Base-by-base conservation (phyloP, 2,113 vertebrate genomes). In the Columbina picui region DNA sequence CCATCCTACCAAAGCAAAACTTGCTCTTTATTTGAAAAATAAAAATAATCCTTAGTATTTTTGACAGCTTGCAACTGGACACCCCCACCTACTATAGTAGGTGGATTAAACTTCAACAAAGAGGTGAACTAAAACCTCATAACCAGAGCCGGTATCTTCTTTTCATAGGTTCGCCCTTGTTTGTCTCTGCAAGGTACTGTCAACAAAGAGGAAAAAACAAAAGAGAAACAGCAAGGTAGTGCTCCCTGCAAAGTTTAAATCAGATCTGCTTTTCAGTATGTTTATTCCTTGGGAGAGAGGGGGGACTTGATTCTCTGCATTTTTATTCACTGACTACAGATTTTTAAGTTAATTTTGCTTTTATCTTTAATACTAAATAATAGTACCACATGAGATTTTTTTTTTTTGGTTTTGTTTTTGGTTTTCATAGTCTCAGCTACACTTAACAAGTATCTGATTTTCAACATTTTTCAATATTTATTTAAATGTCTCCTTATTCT, bases 141-240 rank as follows among this genome's bases (percentile, higher is more conserved):
- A 92, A 93, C 27, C 14, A 19, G n/a, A 74, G 5, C 23, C 70
- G 38, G 2, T 88, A 81, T 81, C 17, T 96, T 78, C 59, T 95
- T 91, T 90, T 81, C 32, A 11, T 57, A 98, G 98, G 98, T 95
- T 87, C 97, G 70, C 57, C 98, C 97, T 59, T 98, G 98, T 71
- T 96, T 98, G 91, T 96, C 36, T 80, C 77, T 98, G 52, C 96
- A 98, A 90, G 98, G 98, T n/a, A 91, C 73, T 4, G 63, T 98
- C 32, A 69, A 87, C 27, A 87, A 32, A 81, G 86, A 94, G 1
- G 43, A 73, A 76, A 94, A 90, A 27, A 10, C 36, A 10, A 61
- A 78, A 36, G 91, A 65, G 39, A 94, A 47, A 20, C 87, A 93
- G 30, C 94, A 96, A 29, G 98, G 98, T 98, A 92, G 67, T 89